Conservation (phyloP, 2,888 invertebrate genomes). For the Tanaodytes sp. region DNA sequence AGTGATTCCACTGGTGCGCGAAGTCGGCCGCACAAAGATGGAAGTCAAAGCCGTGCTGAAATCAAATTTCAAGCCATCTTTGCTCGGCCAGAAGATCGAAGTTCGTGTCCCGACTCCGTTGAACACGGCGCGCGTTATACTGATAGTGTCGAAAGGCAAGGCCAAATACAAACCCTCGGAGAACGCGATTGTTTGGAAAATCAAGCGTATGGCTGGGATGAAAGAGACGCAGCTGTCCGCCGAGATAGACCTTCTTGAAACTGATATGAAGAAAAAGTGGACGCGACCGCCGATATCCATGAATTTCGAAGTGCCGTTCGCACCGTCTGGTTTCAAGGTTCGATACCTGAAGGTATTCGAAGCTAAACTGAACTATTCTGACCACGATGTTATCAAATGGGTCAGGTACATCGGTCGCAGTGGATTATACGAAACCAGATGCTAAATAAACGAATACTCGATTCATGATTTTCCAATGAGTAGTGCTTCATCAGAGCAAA, state of each 20-base stretch:
- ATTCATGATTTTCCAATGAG: constrained; percentile 34
- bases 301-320: constrained; percentile 99
- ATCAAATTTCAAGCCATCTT: constrained; percentile 98
- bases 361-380: constrained; percentile 99
- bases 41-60: constrained; percentile 99
- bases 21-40: constrained; percentile 99
- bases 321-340: constrained; percentile 99
- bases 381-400: constrained; percentile 99
- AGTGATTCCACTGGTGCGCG: constrained; percentile 97
- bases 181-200: constrained; percentile 95
- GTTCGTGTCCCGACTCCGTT: constrained; percentile 99
- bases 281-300: constrained; percentile 99
- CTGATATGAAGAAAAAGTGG: constrained; percentile 99
- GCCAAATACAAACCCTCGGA: constrained; percentile 99
- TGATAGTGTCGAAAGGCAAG: constrained; percentile 99
- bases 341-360: constrained; percentile 99
- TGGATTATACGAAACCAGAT: constrained; percentile 98
- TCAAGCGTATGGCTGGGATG: constrained; percentile 94
- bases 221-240: constrained; percentile 99
- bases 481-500: constrained; percentile 52
- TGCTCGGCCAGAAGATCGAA: constrained; percentile 99
- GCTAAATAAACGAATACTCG: constrained; percentile 77
- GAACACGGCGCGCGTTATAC: constrained; percentile 98
- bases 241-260: constrained; percentile 98
- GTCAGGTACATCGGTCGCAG: constrained; percentile 99